Evolutionary conservation across 2,113 vertebrate species (phyloP).

Genomic region (Leucopternis melanops): DNA sequence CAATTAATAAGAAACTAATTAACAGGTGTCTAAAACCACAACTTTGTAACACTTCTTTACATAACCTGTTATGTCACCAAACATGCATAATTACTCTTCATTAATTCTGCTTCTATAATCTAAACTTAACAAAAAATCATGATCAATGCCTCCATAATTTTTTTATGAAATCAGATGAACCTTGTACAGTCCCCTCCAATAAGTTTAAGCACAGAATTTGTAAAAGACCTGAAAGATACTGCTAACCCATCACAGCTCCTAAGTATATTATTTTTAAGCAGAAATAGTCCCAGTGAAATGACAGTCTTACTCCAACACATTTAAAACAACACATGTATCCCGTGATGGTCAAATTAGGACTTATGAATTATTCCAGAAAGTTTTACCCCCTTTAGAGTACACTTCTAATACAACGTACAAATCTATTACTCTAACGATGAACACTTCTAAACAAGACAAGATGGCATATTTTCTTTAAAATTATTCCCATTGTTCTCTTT

Average conservation of each 20-base stretch:
- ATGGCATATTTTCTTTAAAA: neutral
- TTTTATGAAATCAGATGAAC: neutral
- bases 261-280: neutral
- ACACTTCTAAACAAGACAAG: neutral
- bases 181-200: rapidly evolving
- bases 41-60: neutral
- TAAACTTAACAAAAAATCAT: neutral
- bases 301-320: neutral
- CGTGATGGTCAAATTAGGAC: neutral
- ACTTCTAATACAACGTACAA: neutral
- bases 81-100: neutral
- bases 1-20: neutral
- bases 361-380: neutral
- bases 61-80: neutral
- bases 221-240: neutral
- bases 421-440: neutral
- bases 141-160: neutral
- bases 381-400: neutral
- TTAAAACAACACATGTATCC: neutral
- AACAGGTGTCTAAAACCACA: neutral
- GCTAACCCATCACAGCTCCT: neutral
- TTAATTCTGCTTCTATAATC: neutral
- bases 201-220: neutral
- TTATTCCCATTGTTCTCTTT: neutral
- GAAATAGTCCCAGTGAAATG: neutral